Evolutionary conservation across 37 sponge, comb jelly and placozoan genomes (phyloP).

Genomic region (Cladorhizidae sp.): DNA sequence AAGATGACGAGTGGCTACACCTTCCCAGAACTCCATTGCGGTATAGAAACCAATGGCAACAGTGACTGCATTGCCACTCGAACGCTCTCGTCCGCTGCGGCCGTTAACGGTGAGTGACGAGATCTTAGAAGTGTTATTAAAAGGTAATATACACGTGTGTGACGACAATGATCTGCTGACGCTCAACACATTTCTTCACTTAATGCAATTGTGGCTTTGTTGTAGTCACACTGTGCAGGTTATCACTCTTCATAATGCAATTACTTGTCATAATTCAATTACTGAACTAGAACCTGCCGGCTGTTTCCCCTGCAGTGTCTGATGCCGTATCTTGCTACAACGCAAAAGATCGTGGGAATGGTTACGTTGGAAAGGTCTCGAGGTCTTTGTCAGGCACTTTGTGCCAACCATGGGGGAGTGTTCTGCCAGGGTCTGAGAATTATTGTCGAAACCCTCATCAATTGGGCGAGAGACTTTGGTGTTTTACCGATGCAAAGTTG

Average conservation of each 20-base stretch:
- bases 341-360: constrained; percentile 16
- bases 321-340: constrained; percentile 6
- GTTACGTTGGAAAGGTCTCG: constrained; percentile 15
- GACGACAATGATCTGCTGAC: too few species aligned
- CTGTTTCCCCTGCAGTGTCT: neutral
- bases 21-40: neutral
- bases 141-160: too few species aligned
- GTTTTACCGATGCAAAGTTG: constrained; percentile 20
- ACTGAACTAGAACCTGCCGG: too few species aligned
- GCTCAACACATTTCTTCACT: too few species aligned
- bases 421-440: neutral
- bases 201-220: too few species aligned
- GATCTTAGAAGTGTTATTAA: too few species aligned
- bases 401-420: constrained; percentile 36
- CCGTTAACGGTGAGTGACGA: too few species aligned
- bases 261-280: too few species aligned
- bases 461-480: constrained; percentile 58
- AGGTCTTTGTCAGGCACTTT: neutral
- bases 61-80: too few species aligned
- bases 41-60: neutral
- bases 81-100: too few species aligned
- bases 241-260: too few species aligned
- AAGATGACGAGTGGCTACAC: neutral
- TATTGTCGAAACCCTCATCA: constrained; percentile 60
- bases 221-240: too few species aligned